Conservation (phyloP, 1,140 invertebrate species). For the Achatina immaculata region DNA sequence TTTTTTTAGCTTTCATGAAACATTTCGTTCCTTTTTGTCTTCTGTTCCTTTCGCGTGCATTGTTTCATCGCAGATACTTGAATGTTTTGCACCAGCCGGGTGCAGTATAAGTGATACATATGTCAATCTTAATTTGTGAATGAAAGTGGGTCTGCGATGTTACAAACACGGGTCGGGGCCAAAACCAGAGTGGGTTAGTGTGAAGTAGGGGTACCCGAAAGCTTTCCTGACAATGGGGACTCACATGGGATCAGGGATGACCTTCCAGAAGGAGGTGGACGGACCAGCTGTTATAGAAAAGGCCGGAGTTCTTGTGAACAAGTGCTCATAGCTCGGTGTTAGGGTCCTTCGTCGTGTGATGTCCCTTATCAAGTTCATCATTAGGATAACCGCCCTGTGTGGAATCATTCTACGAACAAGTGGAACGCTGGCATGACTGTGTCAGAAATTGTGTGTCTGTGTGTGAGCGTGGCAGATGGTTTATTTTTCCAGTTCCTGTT, state of each 20-base stretch:
- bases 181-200: neutral
- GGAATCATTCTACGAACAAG: neutral
- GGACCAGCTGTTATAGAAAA: neutral
- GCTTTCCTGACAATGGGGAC: neutral
- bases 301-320: neutral
- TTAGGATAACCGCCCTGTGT: slow-evolving; percentile 4
- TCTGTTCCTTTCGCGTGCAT: no score
- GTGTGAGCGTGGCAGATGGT: neutral
- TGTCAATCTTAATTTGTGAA: neutral
- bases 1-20: no score
- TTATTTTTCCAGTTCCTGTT: neutral
- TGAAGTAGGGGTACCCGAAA: neutral
- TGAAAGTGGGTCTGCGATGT: neutral
- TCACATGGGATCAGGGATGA: neutral
- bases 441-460: neutral
- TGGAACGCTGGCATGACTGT: neutral
- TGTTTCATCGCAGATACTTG: no score
- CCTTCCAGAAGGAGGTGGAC: neutral
- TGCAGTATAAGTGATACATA: no score
- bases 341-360: slow-evolving; percentile 11
- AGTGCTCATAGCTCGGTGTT: slow-evolving; percentile 6
- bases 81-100: no score
- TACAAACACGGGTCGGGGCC: neutral
- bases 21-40: no score
- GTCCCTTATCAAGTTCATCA: slow-evolving; percentile 10